Percentiles rank a stretch among this genome's conserved stretches.
Evolutionary conservation across 2,113 vertebrate species (phyloP).

Genomic region (Actinemys pallida): DNA sequence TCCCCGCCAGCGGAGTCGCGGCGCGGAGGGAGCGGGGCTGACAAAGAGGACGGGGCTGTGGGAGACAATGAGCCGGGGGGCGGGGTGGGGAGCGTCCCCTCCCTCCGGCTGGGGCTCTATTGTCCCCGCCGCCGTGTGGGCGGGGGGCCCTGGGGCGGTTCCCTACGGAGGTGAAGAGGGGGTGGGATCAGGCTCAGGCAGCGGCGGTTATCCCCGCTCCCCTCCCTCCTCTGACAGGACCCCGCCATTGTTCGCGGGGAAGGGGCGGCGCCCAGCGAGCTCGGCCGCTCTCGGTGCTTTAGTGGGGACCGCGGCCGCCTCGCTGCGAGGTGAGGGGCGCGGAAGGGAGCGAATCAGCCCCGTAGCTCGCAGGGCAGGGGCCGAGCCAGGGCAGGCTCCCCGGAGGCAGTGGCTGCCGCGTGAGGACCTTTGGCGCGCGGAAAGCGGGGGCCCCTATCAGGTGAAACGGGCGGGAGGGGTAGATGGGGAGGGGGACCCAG

Average conservation of each 20-base stretch:
- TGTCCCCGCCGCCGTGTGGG: not conserved
- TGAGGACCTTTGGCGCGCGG: not conserved
- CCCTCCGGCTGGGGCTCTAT: not conserved
- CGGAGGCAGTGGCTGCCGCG: too few relatives aligned
- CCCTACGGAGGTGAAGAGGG: not conserved
- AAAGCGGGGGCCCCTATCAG: not conserved
- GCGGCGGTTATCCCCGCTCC: not conserved
- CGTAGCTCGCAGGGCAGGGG: not conserved
- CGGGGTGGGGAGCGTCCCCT: not conserved
- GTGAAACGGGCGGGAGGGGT: not conserved
- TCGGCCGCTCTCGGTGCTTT: not conserved
- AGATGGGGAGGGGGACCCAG: constrained; percentile 31
- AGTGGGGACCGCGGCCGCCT: not conserved
- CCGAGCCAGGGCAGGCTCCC: too few relatives aligned
- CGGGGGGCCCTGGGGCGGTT: not conserved
- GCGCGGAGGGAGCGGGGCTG: not conserved
- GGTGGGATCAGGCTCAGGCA: not conserved
- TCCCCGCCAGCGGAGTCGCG: not conserved
- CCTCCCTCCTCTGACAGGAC: constrained; percentile 23
- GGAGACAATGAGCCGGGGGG: constrained; percentile 32
- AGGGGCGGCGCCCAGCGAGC: constrained; percentile 41
- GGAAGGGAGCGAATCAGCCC: not conserved
- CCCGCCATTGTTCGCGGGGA: constrained; percentile 58
- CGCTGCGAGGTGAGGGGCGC: constrained; percentile 14
- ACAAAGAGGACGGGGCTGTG: not conserved